Conservation (phyloP, 2,797 vertebrate species). For the Brotula barbata region DNA sequence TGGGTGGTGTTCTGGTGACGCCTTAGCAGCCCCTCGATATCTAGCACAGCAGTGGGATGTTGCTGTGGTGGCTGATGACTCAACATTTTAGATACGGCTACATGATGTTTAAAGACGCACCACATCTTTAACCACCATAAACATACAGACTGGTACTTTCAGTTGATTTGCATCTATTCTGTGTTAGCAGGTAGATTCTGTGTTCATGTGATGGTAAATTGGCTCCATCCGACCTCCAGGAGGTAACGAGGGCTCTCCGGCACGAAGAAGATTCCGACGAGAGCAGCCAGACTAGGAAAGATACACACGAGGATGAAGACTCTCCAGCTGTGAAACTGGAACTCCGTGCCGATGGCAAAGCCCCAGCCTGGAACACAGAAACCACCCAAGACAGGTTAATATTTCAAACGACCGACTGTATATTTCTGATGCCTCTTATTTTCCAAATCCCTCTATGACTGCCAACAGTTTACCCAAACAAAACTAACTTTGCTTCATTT, state of each 20-base stretch:
- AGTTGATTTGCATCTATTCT: too few relatives aligned
- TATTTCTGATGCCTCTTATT: not conserved
- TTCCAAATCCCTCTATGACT: constrained; percentile 4
- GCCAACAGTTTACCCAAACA: not conserved
- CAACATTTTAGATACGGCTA: constrained; percentile 38
- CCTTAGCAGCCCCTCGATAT: constrained; percentile 63
- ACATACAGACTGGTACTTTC: too few relatives aligned
- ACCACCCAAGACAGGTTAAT: not conserved
- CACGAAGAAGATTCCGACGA: constrained; percentile 91
- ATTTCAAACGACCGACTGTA: not conserved
- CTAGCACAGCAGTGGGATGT: constrained; percentile 69
- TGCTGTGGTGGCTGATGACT: constrained; percentile 56
- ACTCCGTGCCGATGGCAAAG: constrained; percentile 90
- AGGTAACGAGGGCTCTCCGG: constrained; percentile 97
- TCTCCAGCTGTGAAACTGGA: constrained; percentile 97
- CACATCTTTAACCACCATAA: too few relatives aligned
- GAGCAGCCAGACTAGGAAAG: constrained; percentile 87
- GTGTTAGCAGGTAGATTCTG: too few relatives aligned
- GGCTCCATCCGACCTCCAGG: constrained; percentile 85
- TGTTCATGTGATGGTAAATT: too few relatives aligned
- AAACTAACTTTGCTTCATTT: not conserved
- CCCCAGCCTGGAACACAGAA: constrained; percentile 88
- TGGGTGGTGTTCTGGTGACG: constrained; percentile 48
- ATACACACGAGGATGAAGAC: constrained; percentile 92
- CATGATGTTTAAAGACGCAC: constrained; percentile 20